phyloP scores from a whole-genome alignment of 2,113 vertebrate genomes.

The Brachirus orientalis region DNA sequence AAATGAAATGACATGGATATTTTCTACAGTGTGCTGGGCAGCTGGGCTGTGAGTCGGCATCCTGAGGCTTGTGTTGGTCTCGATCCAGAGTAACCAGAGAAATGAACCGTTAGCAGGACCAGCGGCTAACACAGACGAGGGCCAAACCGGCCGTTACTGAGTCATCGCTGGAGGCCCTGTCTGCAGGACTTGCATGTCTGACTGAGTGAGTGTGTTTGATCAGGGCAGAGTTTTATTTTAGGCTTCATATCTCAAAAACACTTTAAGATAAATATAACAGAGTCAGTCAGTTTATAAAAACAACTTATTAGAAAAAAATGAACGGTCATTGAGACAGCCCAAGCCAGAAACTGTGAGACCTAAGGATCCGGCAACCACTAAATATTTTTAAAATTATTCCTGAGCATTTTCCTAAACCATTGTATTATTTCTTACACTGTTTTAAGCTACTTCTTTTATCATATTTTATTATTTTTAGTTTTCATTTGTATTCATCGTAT shows the following conservation, averaged over 20 bases:
- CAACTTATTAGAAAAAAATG: background rate
- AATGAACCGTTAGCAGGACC: conserved; percentile 51
- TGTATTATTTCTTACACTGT: no score
- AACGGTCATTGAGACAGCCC: no score
- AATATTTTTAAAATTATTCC: no score
- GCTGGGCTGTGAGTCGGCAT: background rate
- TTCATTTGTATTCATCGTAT: no score
- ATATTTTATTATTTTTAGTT: no score
- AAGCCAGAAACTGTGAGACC: no score
- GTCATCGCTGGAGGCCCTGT: conserved; percentile 21
- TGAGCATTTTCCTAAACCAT: no score
- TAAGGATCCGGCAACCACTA: no score
- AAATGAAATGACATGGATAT: background rate
- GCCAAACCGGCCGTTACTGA: conserved; percentile 44
- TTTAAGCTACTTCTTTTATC: no score
- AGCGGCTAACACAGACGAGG: background rate
- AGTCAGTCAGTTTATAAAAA: background rate
- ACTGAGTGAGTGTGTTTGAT: conserved; percentile 7
- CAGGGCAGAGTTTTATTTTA: background rate
- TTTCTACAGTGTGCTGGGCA: conserved; percentile 18
- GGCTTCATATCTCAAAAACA: background rate
- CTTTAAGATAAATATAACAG: background rate
- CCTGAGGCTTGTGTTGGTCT: conserved; percentile 46
- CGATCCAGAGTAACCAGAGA: conserved; percentile 53
- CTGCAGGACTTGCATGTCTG: conserved; percentile 26